These are phyloP conservation scores for Caenorhabditis becei DNA, from an alignment of 2,888 invertebrate species.

Conservation along the genomic window DNA sequence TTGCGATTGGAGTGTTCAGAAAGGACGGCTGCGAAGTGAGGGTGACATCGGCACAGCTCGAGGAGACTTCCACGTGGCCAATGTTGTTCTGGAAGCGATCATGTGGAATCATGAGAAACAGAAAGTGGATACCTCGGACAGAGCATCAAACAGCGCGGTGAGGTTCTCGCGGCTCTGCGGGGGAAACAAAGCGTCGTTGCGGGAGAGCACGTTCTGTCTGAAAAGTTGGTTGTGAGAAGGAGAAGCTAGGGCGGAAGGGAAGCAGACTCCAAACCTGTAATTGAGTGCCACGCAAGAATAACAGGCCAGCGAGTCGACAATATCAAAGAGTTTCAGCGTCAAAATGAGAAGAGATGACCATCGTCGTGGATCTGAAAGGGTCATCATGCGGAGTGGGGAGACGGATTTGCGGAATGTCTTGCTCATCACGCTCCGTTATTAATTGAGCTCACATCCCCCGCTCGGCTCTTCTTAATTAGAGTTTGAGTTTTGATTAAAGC, in stretches of 20 bases:
- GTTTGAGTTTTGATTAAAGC: slow-evolving; percentile 27
- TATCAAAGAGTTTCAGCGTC: slow-evolving; percentile 15
- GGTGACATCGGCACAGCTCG: slow-evolving; percentile 59
- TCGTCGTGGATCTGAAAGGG: slow-evolving; percentile 40
- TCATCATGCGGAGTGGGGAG: slow-evolving; percentile 9
- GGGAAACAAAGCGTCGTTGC: slow-evolving; percentile 48
- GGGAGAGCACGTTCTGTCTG: slow-evolving; percentile 58
- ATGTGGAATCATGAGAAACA: slow-evolving; percentile 13
- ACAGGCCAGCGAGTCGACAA: slow-evolving; percentile 48
- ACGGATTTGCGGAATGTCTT: slow-evolving; percentile 9
- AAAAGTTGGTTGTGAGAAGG: too few species aligned
- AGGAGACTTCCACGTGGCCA: slow-evolving; percentile 44
- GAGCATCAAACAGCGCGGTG: slow-evolving; percentile 50
- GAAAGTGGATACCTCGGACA: slow-evolving; percentile 44
- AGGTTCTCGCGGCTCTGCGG: slow-evolving; percentile 54
- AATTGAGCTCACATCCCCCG: slow-evolving; percentile 46
- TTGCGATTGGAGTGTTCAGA: slow-evolving; percentile 46
- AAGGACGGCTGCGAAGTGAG: slow-evolving; percentile 53
- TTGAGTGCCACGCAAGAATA: slow-evolving; percentile 59
- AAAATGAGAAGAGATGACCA: slow-evolving; percentile 41
- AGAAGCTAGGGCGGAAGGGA: too few species aligned
- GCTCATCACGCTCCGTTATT: slow-evolving; percentile 36
- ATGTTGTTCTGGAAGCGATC: slow-evolving; percentile 42
- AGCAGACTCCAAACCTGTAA: slow-evolving; percentile 37
- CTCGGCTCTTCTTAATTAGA: slow-evolving; percentile 40